These are phyloP conservation scores for Metopolophium dirhodum DNA, from an alignment of 1,140 invertebrate species.

Conservation along the genomic window DNA sequence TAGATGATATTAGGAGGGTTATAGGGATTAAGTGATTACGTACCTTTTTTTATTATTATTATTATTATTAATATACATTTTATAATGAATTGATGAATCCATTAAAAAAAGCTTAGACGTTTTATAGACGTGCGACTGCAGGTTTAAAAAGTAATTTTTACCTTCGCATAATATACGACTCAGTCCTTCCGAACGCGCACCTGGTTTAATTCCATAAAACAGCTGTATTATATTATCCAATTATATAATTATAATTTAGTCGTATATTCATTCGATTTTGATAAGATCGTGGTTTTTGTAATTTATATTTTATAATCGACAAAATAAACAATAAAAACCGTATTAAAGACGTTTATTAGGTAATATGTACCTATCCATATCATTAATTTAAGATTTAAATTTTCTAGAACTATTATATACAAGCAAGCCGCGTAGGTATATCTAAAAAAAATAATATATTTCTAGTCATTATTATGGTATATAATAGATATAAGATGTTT, in stretches of 20 bases:
- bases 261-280: not conserved
- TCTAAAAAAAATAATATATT: not conserved
- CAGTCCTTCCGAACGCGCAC: not conserved
- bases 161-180: not conserved
- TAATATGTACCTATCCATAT: not conserved
- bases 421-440: not conserved
- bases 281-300: not conserved
- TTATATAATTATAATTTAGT: constrained; percentile 9
- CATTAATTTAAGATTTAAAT: constrained; percentile 3
- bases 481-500: not conserved
- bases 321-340: constrained; percentile 26
- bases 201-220: constrained; percentile 37
- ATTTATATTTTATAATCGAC: constrained; percentile 20
- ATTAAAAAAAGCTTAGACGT: not conserved
- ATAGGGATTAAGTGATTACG: not conserved
- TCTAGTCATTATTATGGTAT: not conserved
- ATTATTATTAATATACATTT: not conserved
- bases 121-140: not conserved
- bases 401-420: not conserved
- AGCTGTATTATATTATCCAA: constrained; percentile 26
- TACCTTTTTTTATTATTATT: not conserved
- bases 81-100: constrained; percentile 33
- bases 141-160: constrained; percentile 39
- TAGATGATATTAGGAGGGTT: not conserved
- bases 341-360: not conserved